Conservation (phyloP, 2,797 vertebrate species). For the Tokudaia muenninki region DNA sequence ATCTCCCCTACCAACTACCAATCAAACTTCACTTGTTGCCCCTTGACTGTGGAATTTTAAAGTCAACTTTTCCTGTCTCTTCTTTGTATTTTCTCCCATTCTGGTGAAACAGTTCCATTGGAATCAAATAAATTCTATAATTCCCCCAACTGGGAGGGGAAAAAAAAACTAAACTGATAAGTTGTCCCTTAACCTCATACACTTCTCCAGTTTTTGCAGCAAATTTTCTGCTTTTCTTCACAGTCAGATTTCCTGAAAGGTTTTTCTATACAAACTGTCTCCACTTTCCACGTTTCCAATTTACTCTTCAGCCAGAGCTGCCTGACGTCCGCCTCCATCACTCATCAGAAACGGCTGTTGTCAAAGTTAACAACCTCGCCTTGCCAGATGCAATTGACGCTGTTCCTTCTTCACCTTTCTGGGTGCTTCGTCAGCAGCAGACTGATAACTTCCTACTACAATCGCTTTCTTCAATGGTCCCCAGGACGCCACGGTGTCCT, state of each 20-base stretch:
- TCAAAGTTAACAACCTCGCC: slow-evolving; percentile 58
- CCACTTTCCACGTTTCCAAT: not conserved
- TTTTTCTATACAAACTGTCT: slow-evolving; percentile 55
- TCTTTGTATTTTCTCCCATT: not conserved
- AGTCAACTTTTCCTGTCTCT: not conserved
- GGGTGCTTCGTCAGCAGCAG: not conserved
- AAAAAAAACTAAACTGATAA: not conserved
- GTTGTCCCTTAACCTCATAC: not conserved
- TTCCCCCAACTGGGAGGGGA: not conserved
- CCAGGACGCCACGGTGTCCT: not conserved
- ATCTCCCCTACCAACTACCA: not conserved
- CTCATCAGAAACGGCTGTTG: slow-evolving; percentile 49
- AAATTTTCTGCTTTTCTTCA: slow-evolving; percentile 38
- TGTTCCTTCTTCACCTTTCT: not conserved
- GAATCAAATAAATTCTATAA: not conserved
- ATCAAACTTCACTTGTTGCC: not conserved
- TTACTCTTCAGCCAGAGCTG: slow-evolving; percentile 37
- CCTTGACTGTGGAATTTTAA: slow-evolving; percentile 23
- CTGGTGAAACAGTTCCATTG: not conserved
- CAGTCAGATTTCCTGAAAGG: slow-evolving; percentile 53
- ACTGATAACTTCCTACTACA: not conserved
- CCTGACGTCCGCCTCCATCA: not conserved
- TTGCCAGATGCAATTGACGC: not conserved
- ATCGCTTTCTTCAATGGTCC: not conserved
- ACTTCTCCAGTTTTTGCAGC: not conserved